A percentile compares a stretch with the other conserved stretches of the same genome.
These are phyloP conservation scores for Mola mola DNA, from an alignment of 2,113 vertebrate genomes.

Conservation along the genomic window DNA sequence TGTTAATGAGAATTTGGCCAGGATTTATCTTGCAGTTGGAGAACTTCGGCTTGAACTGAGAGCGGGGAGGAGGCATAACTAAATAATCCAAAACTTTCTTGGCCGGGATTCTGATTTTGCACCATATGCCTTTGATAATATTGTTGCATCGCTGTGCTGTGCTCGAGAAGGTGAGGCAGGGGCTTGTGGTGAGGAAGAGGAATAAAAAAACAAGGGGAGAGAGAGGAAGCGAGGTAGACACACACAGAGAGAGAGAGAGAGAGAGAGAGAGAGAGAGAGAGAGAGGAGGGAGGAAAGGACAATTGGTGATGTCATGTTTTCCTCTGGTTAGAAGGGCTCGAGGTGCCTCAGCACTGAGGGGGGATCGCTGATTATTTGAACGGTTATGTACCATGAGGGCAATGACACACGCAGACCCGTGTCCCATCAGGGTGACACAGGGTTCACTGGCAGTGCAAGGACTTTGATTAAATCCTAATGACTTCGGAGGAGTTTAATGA, in stretches of 20 bases:
- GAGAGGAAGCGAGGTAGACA: neutral
- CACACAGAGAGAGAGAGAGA: neutral
- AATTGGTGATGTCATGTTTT: conserved; percentile 81
- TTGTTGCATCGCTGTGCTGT: conserved; percentile 33
- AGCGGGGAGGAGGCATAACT: conserved; percentile 72
- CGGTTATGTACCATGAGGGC: conserved; percentile 29
- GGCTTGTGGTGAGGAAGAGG: neutral
- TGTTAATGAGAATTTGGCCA: conserved; percentile 88
- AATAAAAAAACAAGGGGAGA: conserved; percentile 8
- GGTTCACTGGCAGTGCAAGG: conserved; percentile 57
- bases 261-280: neutral
- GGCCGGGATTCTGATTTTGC: conserved; percentile 78
- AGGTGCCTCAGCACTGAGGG: conserved; percentile 48
- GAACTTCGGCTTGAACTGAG: conserved; percentile 73
- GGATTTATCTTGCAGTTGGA: conserved; percentile 75
- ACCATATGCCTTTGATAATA: conserved; percentile 88
- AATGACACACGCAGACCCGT: conserved; percentile 9
- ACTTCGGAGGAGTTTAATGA: conserved; percentile 55
- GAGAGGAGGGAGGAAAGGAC: conserved; percentile 1
- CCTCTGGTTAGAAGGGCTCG: conserved; percentile 50
- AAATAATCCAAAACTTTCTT: conserved; percentile 86
- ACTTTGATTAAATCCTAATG: conserved; percentile 75
- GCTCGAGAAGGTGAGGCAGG: conserved; percentile 28
- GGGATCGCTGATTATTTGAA: conserved; percentile 64
- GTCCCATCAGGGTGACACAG: conserved; percentile 26